Percentiles rank a stretch among this genome's conserved stretches.
These are phyloP conservation scores for Halocynthia roretzi DNA, from an alignment of 23 tunicate genomes.

Conservation along the genomic window DNA sequence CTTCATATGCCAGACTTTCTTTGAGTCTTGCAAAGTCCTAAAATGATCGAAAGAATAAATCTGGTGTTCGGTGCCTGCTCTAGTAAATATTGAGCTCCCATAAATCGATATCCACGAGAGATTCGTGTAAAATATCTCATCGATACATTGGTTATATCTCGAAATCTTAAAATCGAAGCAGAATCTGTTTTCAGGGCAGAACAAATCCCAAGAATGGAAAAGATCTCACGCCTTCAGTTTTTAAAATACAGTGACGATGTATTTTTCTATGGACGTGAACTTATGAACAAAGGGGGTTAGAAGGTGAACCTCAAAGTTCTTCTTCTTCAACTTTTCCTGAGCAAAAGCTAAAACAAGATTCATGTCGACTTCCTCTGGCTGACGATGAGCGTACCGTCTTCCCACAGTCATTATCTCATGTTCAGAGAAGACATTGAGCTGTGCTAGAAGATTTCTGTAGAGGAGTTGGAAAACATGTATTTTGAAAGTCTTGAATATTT, in stretches of 20 bases:
- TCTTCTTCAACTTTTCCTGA: conserved; percentile 79
- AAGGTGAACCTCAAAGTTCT: conserved; percentile 62
- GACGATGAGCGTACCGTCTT: conserved; percentile 58
- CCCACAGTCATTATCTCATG: conserved; percentile 95
- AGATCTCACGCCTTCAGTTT: neutral
- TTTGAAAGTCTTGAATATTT: neutral
- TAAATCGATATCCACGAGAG: too few relatives aligned
- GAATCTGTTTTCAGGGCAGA: too few relatives aligned
- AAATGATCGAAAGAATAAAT: neutral
- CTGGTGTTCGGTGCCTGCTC: neutral
- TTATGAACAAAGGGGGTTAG: neutral
- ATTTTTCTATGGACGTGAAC: too few relatives aligned
- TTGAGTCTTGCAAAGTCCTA: conserved; percentile 75
- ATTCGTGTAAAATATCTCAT: too few relatives aligned
- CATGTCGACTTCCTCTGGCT: conserved; percentile 72
- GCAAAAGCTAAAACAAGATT: conserved; percentile 70
- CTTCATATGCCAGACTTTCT: conserved; percentile 62
- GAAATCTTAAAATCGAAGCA: too few relatives aligned
- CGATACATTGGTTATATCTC: too few relatives aligned
- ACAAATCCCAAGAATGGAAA: neutral
- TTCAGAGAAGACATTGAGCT: conserved; percentile 67
- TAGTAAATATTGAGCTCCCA: too few relatives aligned
- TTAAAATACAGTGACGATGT: neutral
- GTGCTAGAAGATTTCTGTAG: conserved; percentile 55
- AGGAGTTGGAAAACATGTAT: neutral